Evolutionary conservation across 2,113 vertebrate genomes (phyloP), one percentile per base, ranked within the genome.

Genomic region (Stegastes partitus): DNA sequence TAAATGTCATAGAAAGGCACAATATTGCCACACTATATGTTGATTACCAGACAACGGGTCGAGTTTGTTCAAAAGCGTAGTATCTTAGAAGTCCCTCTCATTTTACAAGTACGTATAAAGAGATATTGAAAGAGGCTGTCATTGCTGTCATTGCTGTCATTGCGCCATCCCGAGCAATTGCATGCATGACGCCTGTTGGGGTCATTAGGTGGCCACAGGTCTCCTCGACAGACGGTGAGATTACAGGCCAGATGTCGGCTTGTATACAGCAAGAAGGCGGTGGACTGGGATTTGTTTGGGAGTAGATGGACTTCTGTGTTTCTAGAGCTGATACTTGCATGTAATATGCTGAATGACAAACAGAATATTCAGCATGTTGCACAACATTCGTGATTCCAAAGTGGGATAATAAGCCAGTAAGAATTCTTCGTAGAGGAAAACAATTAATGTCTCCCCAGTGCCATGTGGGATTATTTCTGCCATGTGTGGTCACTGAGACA

Each of bases 131-230:
- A 86, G 77, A 86, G 16, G 83, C 89, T 88, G 85, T 89, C 85
- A 85, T 91, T 91, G 87, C 89, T 88, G 85, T 89, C 85, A 85
- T 91, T 91, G 87, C 87, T 75, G 75, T 80, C 77, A 77, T 91
- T 90, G 87, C 83, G 14, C 89, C 81, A 83, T 89, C 82, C 84
- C 64, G 61, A 86, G 80, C 82, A 87, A 94, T 89, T 90, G 77
- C 73, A 82, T 56, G 82, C 86, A 86, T 84, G 86, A 92, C 91
- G 91, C 93, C 93, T 87, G 90, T 84, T 64, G 78, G 87, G 90
- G 85, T 91, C 91, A 93, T 92, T 92, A 90, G 89, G 77, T 87
- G 91, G 87, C 91, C 91, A 37, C 91, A 92, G 89, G 87, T 86
- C 89, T 91, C 85, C 82, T 56, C 77, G 79, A 92, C 85, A 92